Percentiles rank a stretch among this genome's conserved stretches.
phyloP scores from a whole-genome alignment of 2,113 vertebrate genomes.

The Morone saxatilis region DNA sequence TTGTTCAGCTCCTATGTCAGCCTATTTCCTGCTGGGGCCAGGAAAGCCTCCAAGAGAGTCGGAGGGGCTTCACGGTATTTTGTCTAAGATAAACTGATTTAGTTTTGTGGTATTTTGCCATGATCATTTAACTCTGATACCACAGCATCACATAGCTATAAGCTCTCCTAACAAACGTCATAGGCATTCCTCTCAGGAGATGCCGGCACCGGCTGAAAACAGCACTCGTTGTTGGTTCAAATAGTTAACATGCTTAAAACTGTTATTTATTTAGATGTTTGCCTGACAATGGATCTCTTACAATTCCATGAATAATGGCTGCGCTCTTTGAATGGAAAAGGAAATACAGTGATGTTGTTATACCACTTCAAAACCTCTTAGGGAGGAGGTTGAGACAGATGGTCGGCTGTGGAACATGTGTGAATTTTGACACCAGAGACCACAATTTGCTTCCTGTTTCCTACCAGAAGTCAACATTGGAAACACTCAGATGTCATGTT shows the following conservation, averaged over 20 bases:
- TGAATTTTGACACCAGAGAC: slow-evolving; percentile 13
- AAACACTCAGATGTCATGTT: background rate
- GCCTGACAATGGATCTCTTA: background rate
- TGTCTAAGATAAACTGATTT: background rate
- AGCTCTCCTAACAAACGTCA: background rate
- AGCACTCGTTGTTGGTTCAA: background rate
- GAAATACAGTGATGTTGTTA: background rate
- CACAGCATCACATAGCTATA: background rate
- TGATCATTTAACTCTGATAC: background rate
- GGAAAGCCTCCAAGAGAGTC: too few species aligned
- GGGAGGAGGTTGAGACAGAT: background rate
- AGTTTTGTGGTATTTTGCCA: background rate
- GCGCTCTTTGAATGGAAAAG: background rate
- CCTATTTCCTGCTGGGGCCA: too few species aligned
- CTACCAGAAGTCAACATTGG: background rate
- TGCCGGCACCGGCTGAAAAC: too few species aligned
- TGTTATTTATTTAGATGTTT: background rate
- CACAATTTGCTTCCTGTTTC: slow-evolving; percentile 2
- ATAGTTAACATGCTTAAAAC: background rate
- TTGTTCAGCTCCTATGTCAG: too few species aligned
- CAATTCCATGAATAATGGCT: background rate
- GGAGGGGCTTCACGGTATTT: too few species aligned
- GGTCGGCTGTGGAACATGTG: background rate
- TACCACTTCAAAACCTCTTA: background rate
- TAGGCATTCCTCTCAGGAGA: too few species aligned